Conservation (phyloP, 2,113 vertebrate genomes). For the Megaceryle torquata region DNA sequence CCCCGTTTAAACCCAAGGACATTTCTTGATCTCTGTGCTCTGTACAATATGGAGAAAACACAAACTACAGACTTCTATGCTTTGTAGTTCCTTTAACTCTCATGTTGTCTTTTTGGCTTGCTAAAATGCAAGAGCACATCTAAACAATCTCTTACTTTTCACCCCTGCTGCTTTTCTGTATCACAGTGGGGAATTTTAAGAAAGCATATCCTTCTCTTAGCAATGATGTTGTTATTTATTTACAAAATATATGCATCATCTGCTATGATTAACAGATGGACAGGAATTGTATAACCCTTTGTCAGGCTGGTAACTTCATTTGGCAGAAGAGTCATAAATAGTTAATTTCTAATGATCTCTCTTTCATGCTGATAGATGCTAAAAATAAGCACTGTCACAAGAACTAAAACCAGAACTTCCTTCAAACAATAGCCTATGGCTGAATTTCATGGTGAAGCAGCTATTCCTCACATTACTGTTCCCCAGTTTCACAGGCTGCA, state of each 20-base stretch:
- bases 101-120: neutral
- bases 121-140: neutral
- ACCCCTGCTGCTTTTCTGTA: neutral
- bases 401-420: neutral
- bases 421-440: neutral
- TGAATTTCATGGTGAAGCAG: neutral
- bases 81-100: neutral
- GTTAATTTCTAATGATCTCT: neutral
- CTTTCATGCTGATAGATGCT: neutral
- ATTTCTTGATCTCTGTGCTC: neutral
- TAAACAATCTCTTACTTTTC: neutral
- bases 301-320: neutral
- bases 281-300: neutral
- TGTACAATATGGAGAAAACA: neutral
- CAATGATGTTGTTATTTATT: neutral
- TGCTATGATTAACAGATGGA: neutral
- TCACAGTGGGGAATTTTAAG: neutral
- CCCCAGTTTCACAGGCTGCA: neutral
- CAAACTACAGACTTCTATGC: neutral
- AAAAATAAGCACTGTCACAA: neutral
- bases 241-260: neutral
- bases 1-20: neutral
- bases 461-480: neutral
- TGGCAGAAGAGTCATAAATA: neutral
- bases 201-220: neutral